phyloP scores from a whole-genome alignment of 2,888 invertebrate genomes.

The Tineola bisselliella region DNA sequence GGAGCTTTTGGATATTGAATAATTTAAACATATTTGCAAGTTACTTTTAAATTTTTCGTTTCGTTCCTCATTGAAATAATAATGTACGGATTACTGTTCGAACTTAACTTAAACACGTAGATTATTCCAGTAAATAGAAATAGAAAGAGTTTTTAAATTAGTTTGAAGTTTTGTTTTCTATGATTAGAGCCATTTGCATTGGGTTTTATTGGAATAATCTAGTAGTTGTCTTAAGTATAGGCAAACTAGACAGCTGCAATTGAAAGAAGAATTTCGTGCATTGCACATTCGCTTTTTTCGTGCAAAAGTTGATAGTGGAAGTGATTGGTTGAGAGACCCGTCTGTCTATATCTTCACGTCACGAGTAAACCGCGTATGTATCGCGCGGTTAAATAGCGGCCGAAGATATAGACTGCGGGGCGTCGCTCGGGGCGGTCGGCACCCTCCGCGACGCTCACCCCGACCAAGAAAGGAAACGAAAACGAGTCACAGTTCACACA shows the following conservation, averaged over 20 bases:
- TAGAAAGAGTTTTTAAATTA: background rate
- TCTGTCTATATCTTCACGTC: conserved; percentile 59
- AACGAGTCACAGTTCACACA: conserved; percentile 68
- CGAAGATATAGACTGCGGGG: conserved; percentile 53
- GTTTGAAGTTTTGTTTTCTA: background rate
- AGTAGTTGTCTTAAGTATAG: conserved; percentile 46
- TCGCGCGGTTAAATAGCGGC: conserved; percentile 17
- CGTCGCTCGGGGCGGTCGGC: conserved; percentile 38
- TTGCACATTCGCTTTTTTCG: conserved; percentile 66
- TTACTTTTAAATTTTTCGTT: conserved; percentile 58
- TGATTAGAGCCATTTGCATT: background rate
- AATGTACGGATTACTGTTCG: conserved; percentile 36
- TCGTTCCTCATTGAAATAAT: conserved; percentile 62
- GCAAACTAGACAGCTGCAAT: conserved; percentile 64
- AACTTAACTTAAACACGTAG: conserved; percentile 47
- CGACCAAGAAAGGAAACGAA: conserved; percentile 68
- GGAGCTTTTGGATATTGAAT: conserved; percentile 60
- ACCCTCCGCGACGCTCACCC: conserved; percentile 31
- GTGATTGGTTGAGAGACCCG: conserved; percentile 59
- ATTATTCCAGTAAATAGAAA: conserved; percentile 45
- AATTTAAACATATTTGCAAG: conserved; percentile 20
- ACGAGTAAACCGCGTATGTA: conserved; percentile 22
- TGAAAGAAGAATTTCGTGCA: conserved; percentile 65
- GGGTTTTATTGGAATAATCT: conserved; percentile 38
- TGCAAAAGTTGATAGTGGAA: conserved; percentile 58